phyloP scores from a whole-genome alignment of 1,140 invertebrate species.

The Prorops nasuta region DNA sequence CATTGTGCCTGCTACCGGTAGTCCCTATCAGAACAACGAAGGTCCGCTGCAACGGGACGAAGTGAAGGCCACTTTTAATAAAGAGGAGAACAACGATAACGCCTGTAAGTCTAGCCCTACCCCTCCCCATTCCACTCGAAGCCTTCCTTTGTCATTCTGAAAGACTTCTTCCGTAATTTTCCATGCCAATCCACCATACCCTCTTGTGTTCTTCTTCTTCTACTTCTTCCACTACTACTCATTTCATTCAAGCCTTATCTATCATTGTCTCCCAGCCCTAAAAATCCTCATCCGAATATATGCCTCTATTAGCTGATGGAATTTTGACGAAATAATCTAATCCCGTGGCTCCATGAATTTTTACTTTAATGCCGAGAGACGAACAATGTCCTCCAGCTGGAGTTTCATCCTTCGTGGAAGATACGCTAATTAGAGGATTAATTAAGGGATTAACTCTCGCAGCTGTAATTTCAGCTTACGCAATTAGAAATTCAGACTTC shows the following conservation, averaged over 20 bases:
- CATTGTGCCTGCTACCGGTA: slow-evolving; percentile 42
- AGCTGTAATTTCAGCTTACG: too few species aligned
- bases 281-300: background rate
- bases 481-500: too few species aligned
- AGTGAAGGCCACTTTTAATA: slow-evolving; percentile 64
- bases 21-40: slow-evolving; percentile 56
- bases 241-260: background rate
- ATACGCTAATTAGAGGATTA: too few species aligned
- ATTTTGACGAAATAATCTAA: background rate
- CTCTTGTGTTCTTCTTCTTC: background rate
- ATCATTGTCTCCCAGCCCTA: background rate
- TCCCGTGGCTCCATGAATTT: too few species aligned
- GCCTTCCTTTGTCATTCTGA: slow-evolving; percentile 20
- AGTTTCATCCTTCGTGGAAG: too few species aligned
- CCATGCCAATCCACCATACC: slow-evolving; percentile 10
- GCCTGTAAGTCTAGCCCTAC: slow-evolving; percentile 40
- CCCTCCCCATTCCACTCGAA: background rate
- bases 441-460: too few species aligned
- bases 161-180: slow-evolving; percentile 25
- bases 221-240: background rate
- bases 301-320: background rate
- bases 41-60: slow-evolving; percentile 69
- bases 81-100: slow-evolving; percentile 51
- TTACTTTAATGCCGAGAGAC: too few species aligned
- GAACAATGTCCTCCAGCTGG: too few species aligned